Evolutionary conservation across 2,113 vertebrate genomes (phyloP), one percentile per base, ranked within the genome.

Genomic region (Dromas ardeola): DNA sequence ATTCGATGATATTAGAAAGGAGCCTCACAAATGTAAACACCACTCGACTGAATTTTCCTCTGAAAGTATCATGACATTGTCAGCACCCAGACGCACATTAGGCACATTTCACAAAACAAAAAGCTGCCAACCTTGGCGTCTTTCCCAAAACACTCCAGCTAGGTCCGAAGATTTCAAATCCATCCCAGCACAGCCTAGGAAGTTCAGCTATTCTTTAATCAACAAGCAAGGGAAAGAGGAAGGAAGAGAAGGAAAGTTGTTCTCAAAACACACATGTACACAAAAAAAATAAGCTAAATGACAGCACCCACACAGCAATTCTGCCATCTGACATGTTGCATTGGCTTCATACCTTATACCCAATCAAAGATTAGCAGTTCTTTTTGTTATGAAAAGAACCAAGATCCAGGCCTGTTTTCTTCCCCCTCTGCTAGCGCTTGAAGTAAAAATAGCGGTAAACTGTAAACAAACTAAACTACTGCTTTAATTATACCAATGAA

Each of bases 201-300:
- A 79, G 69, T 26, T 89, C 52, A 49, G 66, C 81, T 65, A 13
- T 32, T 85, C 40, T 79, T 93, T 55, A 94, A 29, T 82, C 73
- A 90, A 50, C 87, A 94, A 45, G 53, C 27, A 71, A 61, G n/a
- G 4, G 21, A 58, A 96, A 85, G 49, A 91, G 84, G 84, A 94
- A 96, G 90, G 83, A 95, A 95, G 36, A 90, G 6, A 69, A 86
- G 5, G 42, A 50, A 93, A 89, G 66, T 14, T 56, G 19, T 69
- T 65, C 16, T 77, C 36, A 40, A 78, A 67, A 84, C 36, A 15
- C 27, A 52, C 15, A 23, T 1, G 3, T 12, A 40, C 38, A 63
- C n/a, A 61, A n/a, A 81, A 89, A 3, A 87, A 80, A 3, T 6
- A 69, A 81, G n/a, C 9, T 17, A 36, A 78, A 23, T 26, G 32